phyloP scores from a whole-genome alignment of 2,797 vertebrate genomes.

The Xiphophorus birchmanni region DNA sequence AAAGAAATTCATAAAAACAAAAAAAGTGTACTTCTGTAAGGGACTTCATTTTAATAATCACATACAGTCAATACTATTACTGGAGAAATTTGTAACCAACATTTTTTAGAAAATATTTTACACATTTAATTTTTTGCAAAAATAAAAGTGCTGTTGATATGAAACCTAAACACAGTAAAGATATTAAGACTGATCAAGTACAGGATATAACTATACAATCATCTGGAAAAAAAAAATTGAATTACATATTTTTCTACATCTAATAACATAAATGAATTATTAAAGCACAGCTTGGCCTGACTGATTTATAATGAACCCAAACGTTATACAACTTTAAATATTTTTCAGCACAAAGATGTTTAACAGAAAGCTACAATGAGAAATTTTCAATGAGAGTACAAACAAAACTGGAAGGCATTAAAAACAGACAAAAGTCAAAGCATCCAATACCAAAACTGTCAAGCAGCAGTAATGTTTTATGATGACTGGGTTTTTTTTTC shows the following conservation, averaged over 20 bases:
- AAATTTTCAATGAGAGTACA: neutral
- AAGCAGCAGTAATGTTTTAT: neutral
- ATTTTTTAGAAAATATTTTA: neutral
- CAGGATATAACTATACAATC: neutral
- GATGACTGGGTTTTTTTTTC: neutral
- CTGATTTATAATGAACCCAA: neutral
- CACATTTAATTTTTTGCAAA: neutral
- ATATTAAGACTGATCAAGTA: neutral
- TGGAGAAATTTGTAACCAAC: neutral
- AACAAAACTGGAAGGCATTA: neutral
- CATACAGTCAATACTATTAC: neutral
- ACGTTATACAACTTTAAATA: neutral
- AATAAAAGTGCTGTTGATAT: neutral
- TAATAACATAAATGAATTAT: neutral
- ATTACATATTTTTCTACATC: neutral
- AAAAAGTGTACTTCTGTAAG: neutral
- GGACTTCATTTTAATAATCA: neutral
- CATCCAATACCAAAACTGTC: neutral
- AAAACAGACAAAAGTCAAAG: neutral
- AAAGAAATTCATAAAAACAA: constrained; percentile 1
- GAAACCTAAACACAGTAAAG: neutral
- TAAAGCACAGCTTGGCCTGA: neutral
- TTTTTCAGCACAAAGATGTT: neutral
- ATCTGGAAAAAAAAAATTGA: neutral
- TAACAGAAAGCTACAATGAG: neutral